Evolutionary conservation across 2,888 invertebrate genomes (phyloP).

Genomic region (Danaus chrysippus): DNA sequence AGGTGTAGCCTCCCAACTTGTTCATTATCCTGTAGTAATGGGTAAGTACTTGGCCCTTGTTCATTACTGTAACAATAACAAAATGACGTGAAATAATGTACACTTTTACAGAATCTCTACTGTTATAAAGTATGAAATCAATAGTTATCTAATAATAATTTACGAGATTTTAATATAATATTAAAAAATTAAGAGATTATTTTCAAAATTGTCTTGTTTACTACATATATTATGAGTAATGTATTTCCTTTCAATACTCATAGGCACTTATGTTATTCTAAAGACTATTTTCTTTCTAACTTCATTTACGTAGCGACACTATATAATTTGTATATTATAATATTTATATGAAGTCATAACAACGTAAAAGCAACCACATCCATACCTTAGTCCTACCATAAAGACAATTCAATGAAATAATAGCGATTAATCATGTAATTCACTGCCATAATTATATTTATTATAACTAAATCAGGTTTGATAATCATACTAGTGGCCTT

Average conservation of each 20-base stretch:
- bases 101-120: neutral
- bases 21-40: constrained; percentile 98
- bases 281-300: too few species aligned
- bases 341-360: constrained; percentile 5
- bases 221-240: too few species aligned
- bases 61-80: constrained; percentile 85
- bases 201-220: too few species aligned
- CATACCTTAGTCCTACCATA: constrained; percentile 16
- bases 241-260: too few species aligned
- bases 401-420: constrained; percentile 26
- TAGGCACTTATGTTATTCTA: too few species aligned
- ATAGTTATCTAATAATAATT: too few species aligned
- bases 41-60: constrained; percentile 97
- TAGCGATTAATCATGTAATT: constrained; percentile 25
- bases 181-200: too few species aligned
- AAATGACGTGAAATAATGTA: neutral
- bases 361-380: constrained; percentile 10
- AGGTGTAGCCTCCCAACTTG: constrained; percentile 96
- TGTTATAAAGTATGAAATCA: constrained; percentile 4
- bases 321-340: too few species aligned
- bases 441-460: constrained; percentile 29
- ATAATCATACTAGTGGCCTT: constrained; percentile 36
- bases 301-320: too few species aligned
- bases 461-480: constrained; percentile 30
- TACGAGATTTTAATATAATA: too few species aligned